Conservation (phyloP, 2,888 invertebrate genomes). For the Argynnis bischoffii region DNA sequence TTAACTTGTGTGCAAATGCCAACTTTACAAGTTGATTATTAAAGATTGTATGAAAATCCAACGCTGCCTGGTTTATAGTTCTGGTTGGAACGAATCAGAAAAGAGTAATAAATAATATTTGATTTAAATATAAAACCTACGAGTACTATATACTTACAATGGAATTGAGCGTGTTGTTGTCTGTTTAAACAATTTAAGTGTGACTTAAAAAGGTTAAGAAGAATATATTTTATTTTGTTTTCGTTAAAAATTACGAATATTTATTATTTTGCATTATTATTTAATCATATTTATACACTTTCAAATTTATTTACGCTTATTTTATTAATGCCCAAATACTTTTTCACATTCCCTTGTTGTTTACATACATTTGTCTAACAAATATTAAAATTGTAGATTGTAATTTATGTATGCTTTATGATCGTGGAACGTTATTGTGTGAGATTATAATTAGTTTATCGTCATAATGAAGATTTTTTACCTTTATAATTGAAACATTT, state of each 20-base stretch:
- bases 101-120: too few relatives aligned
- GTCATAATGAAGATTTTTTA: slow-evolving; percentile 10
- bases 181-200: too few relatives aligned
- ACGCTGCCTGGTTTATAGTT: too few relatives aligned
- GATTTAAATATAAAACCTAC: too few relatives aligned
- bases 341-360: slow-evolving; percentile 14
- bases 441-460: background rate
- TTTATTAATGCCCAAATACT: slow-evolving; percentile 1
- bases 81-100: too few relatives aligned
- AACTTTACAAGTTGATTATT: too few relatives aligned
- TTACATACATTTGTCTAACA: background rate
- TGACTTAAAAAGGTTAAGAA: too few relatives aligned
- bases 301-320: slow-evolving; percentile 14
- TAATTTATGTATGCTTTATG: background rate
- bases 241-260: background rate
- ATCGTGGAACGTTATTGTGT: too few relatives aligned
- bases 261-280: slow-evolving; percentile 13
- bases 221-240: background rate
- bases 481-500: slow-evolving; percentile 5
- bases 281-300: background rate
- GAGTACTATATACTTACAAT: too few relatives aligned
- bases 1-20: too few relatives aligned
- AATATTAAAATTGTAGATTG: background rate
- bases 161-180: too few relatives aligned
- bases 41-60: too few relatives aligned